Base-by-base conservation (phyloP, 2,797 vertebrate species). In the Aldrovandia affinis region DNA sequence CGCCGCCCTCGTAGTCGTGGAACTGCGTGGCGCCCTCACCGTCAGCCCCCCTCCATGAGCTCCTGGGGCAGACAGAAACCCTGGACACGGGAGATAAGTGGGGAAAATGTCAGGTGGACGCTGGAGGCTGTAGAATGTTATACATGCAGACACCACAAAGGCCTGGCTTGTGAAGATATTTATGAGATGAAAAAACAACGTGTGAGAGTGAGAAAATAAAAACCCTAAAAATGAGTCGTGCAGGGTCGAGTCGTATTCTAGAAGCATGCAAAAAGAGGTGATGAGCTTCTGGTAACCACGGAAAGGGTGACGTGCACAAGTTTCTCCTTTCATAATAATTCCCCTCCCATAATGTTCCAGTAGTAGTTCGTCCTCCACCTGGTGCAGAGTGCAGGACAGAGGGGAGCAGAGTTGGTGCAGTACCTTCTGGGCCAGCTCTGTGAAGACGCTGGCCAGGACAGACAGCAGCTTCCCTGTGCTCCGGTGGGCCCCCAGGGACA, bases 1-100 rank as follows among this genome's bases (percentile, higher is more conserved):
- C 98, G 1, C 97, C 97, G 0, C 97, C 97, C 80, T 99, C 97
- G 0, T 97, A 97, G 91, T 99, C 96, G 68, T 98, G 97, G 84
- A 99, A 99, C 83, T 99, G 93, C 1, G 96, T 96, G 81, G 97
- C 95, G 63, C 97, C 97, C 47, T 99, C 97, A 80, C 96, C 96
- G 2, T 95, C 94, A 81, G n/a, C 95, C 95, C 25, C 96, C 96
- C 1, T 95, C 93, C 93, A 96, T 94, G 68, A 98, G 92, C 85
- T 99, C 98, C 93, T 97, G 96, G 2, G 98, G 98, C 81, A 98
- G 92, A 87, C 98, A 99, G 93, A 99, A 99, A 5, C 98, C 98
- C 98, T 99, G 91, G 20, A 65, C 18, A 59, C 50, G 78, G 55
- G 22, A 80, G 73, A 75, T 52, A 36, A 83, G 28, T 9, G 25